These are phyloP conservation scores for Parascotia fuliginaria DNA, from an alignment of 2,888 invertebrate genomes.

Conservation along the genomic window DNA sequence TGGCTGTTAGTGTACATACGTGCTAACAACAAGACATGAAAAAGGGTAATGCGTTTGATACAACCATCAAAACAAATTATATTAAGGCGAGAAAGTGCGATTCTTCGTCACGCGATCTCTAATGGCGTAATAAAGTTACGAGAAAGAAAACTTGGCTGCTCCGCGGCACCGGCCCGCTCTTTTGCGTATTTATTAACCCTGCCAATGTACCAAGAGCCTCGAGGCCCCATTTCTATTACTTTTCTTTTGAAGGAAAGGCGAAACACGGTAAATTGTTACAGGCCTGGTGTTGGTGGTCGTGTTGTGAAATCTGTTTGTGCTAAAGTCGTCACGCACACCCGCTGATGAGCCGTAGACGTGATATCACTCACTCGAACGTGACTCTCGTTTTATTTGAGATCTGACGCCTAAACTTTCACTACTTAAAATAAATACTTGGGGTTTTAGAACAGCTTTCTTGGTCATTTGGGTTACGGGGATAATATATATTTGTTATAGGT, in stretches of 20 bases:
- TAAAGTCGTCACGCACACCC: conserved; percentile 84
- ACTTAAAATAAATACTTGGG: conserved; percentile 27
- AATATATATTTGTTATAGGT: no score
- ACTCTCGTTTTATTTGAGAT: conserved; percentile 75
- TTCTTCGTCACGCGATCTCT: conserved; percentile 80
- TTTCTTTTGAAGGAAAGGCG: conserved; percentile 44
- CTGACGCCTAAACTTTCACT: conserved; percentile 59
- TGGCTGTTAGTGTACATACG: no score
- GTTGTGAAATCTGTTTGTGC: conserved; percentile 82
- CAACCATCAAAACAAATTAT: conserved; percentile 71
- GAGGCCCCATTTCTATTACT: conserved; percentile 48
- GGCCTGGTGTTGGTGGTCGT: conserved; percentile 64
- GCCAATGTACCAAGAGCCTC: conserved; percentile 63
- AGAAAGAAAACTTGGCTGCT: conserved; percentile 77
- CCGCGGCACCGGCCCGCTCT: conserved; percentile 63
- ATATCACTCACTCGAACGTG: conserved; percentile 84
- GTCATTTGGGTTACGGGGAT: conserved; percentile 10
- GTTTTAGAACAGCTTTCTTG: conserved; percentile 21
- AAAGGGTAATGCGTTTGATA: conserved; percentile 63
- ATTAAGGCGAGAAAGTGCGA: conserved; percentile 70
- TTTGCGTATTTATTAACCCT: conserved; percentile 80
- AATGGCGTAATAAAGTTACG: conserved; percentile 82
- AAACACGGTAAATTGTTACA: conserved; percentile 41
- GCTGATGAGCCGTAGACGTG: conserved; percentile 85
- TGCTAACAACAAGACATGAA: conserved; percentile 45